These are phyloP conservation scores for Galerucella nymphaeae DNA, from an alignment of 2,888 invertebrate genomes.

Conservation along the genomic window DNA sequence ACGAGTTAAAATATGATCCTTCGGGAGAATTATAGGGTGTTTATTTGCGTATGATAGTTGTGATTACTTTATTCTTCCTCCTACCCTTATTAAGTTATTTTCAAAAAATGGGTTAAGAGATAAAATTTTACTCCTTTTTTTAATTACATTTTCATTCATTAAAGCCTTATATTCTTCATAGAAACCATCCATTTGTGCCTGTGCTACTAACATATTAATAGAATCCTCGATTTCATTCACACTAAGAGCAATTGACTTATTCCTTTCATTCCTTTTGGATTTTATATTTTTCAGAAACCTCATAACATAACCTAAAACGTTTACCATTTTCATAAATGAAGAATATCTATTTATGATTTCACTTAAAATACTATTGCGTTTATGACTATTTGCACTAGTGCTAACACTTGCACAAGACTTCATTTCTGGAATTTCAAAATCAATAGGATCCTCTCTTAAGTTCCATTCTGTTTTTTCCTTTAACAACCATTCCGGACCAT, in stretches of 20 bases:
- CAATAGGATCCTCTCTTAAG: background rate
- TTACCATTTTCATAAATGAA: background rate
- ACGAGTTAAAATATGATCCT: background rate
- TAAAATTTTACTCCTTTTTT: too few relatives aligned
- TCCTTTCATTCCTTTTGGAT: background rate
- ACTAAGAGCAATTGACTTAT: background rate
- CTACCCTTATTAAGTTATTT: too few relatives aligned
- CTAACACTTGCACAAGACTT: background rate
- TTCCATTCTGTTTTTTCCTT: background rate
- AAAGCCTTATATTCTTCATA: background rate
- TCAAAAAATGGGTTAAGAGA: too few relatives aligned
- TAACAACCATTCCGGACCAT: background rate
- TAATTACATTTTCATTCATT: background rate
- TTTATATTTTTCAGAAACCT: background rate
- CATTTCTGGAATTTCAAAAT: background rate
- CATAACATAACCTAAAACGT: background rate
- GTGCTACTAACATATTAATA: background rate
- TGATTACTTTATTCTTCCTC: too few relatives aligned
- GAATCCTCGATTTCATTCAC: background rate
- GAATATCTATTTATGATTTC: constrained; percentile 6
- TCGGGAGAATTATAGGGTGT: background rate
- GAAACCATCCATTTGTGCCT: background rate
- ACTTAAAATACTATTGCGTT: background rate
- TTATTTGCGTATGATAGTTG: too few relatives aligned
- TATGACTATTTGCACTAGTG: background rate